Conservation (phyloP, 37 sponge, comb jelly and placozoan species). For the Diacarnus erythraeanus region DNA sequence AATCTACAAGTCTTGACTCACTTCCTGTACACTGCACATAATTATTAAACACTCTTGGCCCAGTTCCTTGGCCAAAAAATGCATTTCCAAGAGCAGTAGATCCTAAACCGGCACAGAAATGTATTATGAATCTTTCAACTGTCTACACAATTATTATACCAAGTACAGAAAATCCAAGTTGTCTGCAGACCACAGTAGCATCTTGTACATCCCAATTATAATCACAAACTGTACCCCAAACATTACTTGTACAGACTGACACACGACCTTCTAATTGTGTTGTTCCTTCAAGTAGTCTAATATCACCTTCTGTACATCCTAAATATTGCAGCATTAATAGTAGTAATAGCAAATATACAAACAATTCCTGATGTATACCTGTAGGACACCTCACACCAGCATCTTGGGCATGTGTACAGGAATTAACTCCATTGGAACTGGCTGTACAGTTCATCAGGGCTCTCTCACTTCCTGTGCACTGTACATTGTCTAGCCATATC, state of each 20-base stretch:
- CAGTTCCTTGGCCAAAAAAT: background rate
- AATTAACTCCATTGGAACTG: background rate
- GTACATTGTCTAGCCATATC: background rate
- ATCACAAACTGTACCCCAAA: background rate
- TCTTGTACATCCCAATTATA: background rate
- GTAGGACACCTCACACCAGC: conserved; percentile 33
- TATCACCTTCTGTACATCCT: conserved; percentile 6
- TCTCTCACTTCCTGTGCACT: background rate
- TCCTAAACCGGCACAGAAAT: too few relatives aligned
- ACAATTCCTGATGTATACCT: background rate
- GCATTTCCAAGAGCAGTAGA: too few relatives aligned
- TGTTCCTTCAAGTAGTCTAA: background rate
- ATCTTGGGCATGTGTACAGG: conserved; percentile 4
- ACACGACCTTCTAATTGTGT: background rate
- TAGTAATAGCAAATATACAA: background rate
- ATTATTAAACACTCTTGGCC: background rate
- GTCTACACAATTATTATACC: too few relatives aligned
- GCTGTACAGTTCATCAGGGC: conserved; percentile 12
- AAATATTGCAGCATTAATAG: background rate
- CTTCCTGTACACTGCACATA: conserved; percentile 19
- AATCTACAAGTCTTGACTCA: conserved; percentile 18
- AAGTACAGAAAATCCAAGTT: background rate
- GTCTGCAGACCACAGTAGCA: background rate
- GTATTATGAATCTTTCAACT: too few relatives aligned
- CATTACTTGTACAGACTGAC: background rate